A percentile compares a stretch with the other conserved stretches of the same genome.
Conservation (phyloP, 2,888 invertebrate genomes). For the Gerris lacustris region DNA sequence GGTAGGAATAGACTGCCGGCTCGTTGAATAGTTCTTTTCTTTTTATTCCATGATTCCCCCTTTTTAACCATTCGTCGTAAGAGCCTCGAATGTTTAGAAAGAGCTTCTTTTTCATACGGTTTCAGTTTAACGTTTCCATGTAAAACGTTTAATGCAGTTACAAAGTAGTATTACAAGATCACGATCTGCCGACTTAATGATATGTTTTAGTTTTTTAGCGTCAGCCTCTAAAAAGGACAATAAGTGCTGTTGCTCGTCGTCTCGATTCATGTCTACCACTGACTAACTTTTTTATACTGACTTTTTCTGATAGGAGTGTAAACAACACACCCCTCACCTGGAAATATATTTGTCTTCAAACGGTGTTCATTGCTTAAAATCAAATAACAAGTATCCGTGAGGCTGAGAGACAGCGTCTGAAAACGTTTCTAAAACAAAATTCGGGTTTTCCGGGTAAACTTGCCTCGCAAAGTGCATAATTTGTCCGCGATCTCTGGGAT, state of each 20-base stretch:
- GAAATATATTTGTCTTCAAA: slow-evolving; percentile 23
- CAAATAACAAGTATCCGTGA: no score
- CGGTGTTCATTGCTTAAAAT: slow-evolving; percentile 24
- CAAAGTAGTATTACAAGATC: background rate
- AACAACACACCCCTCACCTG: slow-evolving; percentile 11
- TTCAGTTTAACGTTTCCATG: background rate
- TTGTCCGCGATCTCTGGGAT: slow-evolving; percentile 27
- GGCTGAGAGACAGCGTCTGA: slow-evolving; percentile 24
- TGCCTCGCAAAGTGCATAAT: slow-evolving; percentile 24
- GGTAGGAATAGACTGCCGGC: background rate
- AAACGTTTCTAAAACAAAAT: slow-evolving; percentile 26
- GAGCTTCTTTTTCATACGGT: background rate
- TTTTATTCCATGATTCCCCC: background rate
- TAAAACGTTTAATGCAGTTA: background rate
- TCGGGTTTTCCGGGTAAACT: slow-evolving; percentile 25
- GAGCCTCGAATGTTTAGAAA: background rate
- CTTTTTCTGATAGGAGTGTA: background rate
- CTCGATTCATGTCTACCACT: background rate
- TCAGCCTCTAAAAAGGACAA: background rate
- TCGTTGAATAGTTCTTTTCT: background rate
- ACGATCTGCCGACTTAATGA: background rate
- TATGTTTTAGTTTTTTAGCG: background rate
- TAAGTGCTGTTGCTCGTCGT: background rate
- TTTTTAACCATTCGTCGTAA: background rate
- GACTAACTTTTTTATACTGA: background rate